phyloP scores from a whole-genome alignment of 1,140 invertebrate genomes.

The Magallana angulata region DNA sequence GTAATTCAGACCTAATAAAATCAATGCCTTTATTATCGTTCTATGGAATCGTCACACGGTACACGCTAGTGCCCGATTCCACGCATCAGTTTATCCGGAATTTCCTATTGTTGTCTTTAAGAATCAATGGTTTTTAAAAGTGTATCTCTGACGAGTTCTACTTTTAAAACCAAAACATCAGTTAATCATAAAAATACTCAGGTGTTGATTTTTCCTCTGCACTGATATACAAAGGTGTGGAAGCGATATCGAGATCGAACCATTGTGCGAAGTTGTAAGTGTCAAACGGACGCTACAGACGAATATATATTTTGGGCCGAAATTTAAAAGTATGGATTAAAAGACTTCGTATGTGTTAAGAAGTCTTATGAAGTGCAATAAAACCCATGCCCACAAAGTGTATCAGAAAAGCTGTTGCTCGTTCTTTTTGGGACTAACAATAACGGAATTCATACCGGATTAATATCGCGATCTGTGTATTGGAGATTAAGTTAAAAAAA shows the following conservation, averaged over 20 bases:
- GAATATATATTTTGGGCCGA: background rate
- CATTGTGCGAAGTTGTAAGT: too few relatives aligned
- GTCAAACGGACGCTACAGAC: background rate
- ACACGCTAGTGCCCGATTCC: background rate
- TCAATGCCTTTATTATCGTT: background rate
- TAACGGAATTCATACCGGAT: background rate
- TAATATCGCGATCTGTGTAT: conserved; percentile 4
- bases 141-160: background rate
- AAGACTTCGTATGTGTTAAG: conserved; percentile 9
- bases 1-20: conserved; percentile 36
- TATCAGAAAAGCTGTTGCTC: background rate
- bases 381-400: background rate
- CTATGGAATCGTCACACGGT: background rate
- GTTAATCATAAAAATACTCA: background rate
- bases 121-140: conserved; percentile 21
- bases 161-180: conserved; percentile 1
- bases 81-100: background rate
- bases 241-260: too few relatives aligned
- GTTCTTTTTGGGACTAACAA: background rate
- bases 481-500: background rate
- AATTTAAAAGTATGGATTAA: conserved; percentile 23
- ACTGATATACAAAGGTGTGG: too few relatives aligned
- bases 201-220: background rate
- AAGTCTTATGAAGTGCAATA: conserved; percentile 36
- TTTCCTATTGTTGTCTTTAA: background rate